These are phyloP conservation scores for Cryptophagus acutangulus DNA, from an alignment of 2,888 invertebrate species.

Conservation along the genomic window DNA sequence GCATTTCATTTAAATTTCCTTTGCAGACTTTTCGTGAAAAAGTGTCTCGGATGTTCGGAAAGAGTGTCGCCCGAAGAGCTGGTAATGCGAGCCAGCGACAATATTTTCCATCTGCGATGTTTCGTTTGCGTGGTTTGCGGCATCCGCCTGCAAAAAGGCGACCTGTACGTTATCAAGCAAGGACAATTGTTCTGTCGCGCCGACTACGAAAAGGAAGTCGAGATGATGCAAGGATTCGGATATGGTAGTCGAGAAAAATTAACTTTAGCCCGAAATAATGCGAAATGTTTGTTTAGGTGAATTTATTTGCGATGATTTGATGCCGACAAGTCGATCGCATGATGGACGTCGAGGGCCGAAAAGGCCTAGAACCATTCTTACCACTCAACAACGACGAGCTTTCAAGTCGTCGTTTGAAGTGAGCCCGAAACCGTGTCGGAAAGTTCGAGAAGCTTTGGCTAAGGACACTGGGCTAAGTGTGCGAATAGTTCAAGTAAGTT, in stretches of 20 bases:
- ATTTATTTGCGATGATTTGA: slow-evolving; percentile 57
- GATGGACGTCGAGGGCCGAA: slow-evolving; percentile 73
- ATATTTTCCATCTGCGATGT: slow-evolving; percentile 74
- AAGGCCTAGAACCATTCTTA: slow-evolving; percentile 76
- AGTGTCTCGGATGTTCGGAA: slow-evolving; percentile 70
- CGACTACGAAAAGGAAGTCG: slow-evolving; percentile 76
- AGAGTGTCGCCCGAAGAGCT: slow-evolving; percentile 69
- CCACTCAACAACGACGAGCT: slow-evolving; percentile 74
- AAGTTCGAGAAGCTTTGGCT: slow-evolving; percentile 75
- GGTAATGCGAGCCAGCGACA: slow-evolving; percentile 71
- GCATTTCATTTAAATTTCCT: slow-evolving; percentile 3
- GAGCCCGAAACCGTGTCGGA: slow-evolving; percentile 78
- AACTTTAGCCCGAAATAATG: too few species aligned
- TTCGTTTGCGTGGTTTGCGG: slow-evolving; percentile 77
- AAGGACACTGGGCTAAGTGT: slow-evolving; percentile 81
- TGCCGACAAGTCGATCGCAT: slow-evolving; percentile 52
- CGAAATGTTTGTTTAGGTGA: slow-evolving; percentile 43
- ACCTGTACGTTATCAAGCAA: slow-evolving; percentile 74
- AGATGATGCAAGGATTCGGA: slow-evolving; percentile 62
- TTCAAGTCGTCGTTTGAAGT: slow-evolving; percentile 83
- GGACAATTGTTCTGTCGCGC: slow-evolving; percentile 73
- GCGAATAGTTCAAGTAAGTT: slow-evolving; percentile 73
- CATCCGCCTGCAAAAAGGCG: slow-evolving; percentile 70
- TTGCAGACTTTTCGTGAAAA: slow-evolving; percentile 64
- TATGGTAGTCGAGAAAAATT: slow-evolving; percentile 47